Evolutionary conservation across 2,888 invertebrate species (phyloP).

Genomic region (Sphaerophoria taeniata): DNA sequence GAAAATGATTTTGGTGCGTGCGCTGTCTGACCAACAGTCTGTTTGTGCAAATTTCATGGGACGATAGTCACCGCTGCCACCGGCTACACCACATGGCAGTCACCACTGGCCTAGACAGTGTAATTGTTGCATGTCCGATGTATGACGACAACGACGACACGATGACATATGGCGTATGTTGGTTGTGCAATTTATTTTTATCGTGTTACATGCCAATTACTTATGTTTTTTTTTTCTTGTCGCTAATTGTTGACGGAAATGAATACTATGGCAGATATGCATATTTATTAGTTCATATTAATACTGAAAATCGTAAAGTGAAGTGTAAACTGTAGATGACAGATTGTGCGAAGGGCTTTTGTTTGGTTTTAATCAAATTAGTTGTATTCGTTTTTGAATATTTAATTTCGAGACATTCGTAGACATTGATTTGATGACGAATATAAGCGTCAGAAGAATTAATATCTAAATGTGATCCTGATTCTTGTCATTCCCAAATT

Average conservation of each 20-base stretch:
- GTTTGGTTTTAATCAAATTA: not conserved
- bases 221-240: slow-evolving; percentile 20
- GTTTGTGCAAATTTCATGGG: slow-evolving; percentile 8
- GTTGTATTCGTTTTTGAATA: not conserved
- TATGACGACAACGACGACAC: slow-evolving; percentile 17
- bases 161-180: slow-evolving; percentile 63
- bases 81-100: slow-evolving; percentile 21
- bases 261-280: not conserved
- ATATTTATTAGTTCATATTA: slow-evolving; percentile 20
- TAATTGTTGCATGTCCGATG: slow-evolving; percentile 67
- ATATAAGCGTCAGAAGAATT: no score
- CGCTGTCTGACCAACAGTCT: slow-evolving; percentile 27
- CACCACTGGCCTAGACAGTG: slow-evolving; percentile 67
- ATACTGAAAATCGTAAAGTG: slow-evolving; percentile 1
- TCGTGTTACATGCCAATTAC: slow-evolving; percentile 44
- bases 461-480: no score
- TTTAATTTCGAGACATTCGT: no score
- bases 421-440: no score
- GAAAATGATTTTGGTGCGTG: slow-evolving; percentile 64
- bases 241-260: slow-evolving; percentile 35
- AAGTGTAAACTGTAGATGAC: not conserved
- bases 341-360: not conserved
- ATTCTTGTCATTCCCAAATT: no score
- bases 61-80: not conserved
- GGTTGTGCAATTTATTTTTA: slow-evolving; percentile 54